Percentiles rank a stretch among this genome's conserved stretches.
These are phyloP conservation scores for Scopus umbretta DNA, from an alignment of 2,113 vertebrate genomes.

Conservation along the genomic window DNA sequence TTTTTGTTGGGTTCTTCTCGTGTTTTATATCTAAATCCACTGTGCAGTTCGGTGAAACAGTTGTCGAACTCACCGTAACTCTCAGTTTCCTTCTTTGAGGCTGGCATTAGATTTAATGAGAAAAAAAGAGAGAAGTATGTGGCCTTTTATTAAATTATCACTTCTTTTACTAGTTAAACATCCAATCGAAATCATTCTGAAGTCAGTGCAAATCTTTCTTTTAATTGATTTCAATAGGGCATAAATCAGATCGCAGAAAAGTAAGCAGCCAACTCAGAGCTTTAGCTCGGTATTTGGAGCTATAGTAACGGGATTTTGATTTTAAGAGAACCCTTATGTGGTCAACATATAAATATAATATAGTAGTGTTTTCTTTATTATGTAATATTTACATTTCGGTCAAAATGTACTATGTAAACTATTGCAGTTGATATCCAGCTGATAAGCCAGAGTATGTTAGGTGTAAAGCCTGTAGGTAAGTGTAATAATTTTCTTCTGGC, in stretches of 20 bases:
- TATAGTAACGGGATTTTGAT: conserved; percentile 61
- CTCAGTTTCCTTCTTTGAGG: conserved; percentile 59
- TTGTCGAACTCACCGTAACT: conserved; percentile 64
- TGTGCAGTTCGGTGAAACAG: conserved; percentile 10
- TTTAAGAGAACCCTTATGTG: conserved; percentile 20
- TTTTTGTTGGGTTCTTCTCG: conserved; percentile 38
- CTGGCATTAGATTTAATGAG: conserved; percentile 63
- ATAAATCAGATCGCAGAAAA: conserved; percentile 34
- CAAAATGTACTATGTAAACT: conserved; percentile 1
- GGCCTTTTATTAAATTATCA: conserved; percentile 67
- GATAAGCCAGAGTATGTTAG: conserved; percentile 12
- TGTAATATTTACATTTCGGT: conserved; percentile 16
- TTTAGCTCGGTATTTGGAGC: conserved; percentile 55
- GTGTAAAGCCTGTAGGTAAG: not conserved
- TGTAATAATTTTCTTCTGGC: not conserved
- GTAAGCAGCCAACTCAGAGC: conserved; percentile 39
- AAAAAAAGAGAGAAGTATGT: conserved; percentile 45
- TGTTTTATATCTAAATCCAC: conserved; percentile 47
- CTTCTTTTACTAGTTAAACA: conserved; percentile 36
- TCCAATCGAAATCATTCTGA: conserved; percentile 3
- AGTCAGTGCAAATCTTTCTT: conserved; percentile 52
- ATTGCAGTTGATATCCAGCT: not conserved
- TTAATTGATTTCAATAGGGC: conserved; percentile 48
- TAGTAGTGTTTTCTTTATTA: conserved; percentile 26
- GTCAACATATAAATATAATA: not conserved